Conservation (phyloP, 2,797 vertebrate species). For the Sebastolobus altivelis region DNA sequence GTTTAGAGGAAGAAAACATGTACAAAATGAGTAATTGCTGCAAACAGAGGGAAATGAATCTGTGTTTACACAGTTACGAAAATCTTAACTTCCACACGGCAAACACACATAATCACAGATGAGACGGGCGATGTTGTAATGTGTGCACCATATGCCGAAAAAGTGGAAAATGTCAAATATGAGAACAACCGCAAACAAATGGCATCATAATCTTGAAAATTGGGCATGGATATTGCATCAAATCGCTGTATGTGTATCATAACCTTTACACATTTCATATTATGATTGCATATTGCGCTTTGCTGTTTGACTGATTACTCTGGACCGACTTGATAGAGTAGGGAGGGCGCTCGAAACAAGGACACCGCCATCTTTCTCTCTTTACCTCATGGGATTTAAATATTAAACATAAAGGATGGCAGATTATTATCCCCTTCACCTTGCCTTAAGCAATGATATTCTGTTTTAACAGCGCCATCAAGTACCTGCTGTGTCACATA, state of each 20-base stretch:
- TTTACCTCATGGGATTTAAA: constrained; percentile 84
- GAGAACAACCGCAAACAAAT: constrained; percentile 37
- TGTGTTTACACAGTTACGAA: constrained; percentile 54
- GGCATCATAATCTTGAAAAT: constrained; percentile 20
- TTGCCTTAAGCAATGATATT: constrained; percentile 93
- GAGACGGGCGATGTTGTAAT: constrained; percentile 28
- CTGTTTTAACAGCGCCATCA: constrained; percentile 87
- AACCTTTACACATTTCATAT: constrained; percentile 10
- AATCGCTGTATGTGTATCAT: constrained; percentile 3
- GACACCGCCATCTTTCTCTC: constrained; percentile 77
- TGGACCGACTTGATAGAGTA: constrained; percentile 61
- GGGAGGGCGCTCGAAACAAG: constrained; percentile 84
- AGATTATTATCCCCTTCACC: constrained; percentile 90
- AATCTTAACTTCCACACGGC: constrained; percentile 37
- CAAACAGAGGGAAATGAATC: constrained; percentile 55
- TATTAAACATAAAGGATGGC: constrained; percentile 93
- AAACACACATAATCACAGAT: constrained; percentile 57
- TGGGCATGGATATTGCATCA: constrained; percentile 11
- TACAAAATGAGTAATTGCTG: constrained; percentile 63
- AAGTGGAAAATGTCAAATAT: constrained; percentile 39
- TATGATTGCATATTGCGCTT: constrained; percentile 20
- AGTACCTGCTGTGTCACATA: constrained; percentile 91
- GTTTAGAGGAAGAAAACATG: constrained; percentile 39
- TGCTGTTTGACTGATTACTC: constrained; percentile 64
- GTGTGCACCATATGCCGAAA: not conserved